A percentile compares a stretch with the other conserved stretches of the same genome.
Evolutionary conservation across 2,113 vertebrate genomes (phyloP).

Genomic region (Oreochromis tanganicae): DNA sequence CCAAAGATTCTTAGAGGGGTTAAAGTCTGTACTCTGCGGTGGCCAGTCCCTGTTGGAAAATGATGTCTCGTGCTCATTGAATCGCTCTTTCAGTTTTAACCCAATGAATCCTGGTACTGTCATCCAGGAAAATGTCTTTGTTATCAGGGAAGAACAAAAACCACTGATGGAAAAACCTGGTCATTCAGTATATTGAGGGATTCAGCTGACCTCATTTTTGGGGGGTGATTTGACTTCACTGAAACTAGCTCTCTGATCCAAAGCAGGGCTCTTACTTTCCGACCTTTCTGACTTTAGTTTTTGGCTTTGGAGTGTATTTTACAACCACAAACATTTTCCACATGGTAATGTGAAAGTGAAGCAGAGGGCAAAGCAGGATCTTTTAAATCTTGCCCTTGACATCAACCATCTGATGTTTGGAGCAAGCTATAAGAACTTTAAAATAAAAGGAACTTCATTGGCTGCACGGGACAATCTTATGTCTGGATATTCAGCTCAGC

Average conservation of each 20-base stretch:
- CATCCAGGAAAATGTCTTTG: neutral
- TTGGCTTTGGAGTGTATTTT: neutral
- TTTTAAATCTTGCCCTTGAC: neutral
- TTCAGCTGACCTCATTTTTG: neutral
- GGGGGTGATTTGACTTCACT: neutral
- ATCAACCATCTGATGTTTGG: neutral
- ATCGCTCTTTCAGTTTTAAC: neutral
- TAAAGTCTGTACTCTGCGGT: neutral
- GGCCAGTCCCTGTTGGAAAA: neutral
- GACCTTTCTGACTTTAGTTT: neutral
- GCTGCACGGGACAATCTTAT: constrained; percentile 14
- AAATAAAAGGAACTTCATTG: neutral
- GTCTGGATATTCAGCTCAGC: neutral
- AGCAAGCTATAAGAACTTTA: neutral
- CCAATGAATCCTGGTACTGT: neutral
- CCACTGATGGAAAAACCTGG: neutral
- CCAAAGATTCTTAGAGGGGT: neutral
- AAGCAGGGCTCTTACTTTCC: neutral
- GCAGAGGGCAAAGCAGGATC: neutral
- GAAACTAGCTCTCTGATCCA: neutral
- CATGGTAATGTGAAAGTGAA: neutral
- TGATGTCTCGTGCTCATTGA: neutral
- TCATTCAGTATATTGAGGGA: neutral
- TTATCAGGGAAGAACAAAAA: neutral
- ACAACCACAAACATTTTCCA: neutral